Conservation (phyloP, 2,888 invertebrate species). For the Thecophora atra region DNA sequence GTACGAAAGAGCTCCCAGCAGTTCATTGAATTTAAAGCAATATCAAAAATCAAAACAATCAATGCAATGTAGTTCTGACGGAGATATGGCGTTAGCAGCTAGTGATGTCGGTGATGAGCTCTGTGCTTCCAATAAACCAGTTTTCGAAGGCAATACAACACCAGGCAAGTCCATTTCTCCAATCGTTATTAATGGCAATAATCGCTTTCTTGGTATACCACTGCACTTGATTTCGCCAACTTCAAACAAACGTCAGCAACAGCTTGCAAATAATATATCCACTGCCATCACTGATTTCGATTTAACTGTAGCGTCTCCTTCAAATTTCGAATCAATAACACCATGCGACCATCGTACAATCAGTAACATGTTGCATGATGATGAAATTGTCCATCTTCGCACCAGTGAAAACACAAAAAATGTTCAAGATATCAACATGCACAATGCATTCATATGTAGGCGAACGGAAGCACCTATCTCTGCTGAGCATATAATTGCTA, state of each 20-base stretch:
- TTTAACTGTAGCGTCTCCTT: slow-evolving; percentile 37
- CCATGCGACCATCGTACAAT: slow-evolving; percentile 65
- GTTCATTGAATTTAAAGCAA: slow-evolving; percentile 45
- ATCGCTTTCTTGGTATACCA: slow-evolving; percentile 9
- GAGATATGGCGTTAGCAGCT: slow-evolving; percentile 57
- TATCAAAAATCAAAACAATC: slow-evolving; percentile 42
- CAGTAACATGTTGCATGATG: slow-evolving; percentile 85
- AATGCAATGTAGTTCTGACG: slow-evolving; percentile 52
- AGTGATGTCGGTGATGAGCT: slow-evolving; percentile 52
- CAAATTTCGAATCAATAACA: slow-evolving; percentile 38
- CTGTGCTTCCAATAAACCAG: slow-evolving; percentile 27
- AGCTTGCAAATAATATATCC: slow-evolving; percentile 45
- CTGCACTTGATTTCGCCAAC: slow-evolving; percentile 4
- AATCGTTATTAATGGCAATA: slow-evolving; percentile 19
- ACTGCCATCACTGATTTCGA: slow-evolving; percentile 40
- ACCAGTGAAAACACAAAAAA: slow-evolving; percentile 70
- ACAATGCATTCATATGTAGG: slow-evolving; percentile 51
- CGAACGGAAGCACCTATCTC: slow-evolving; percentile 37
- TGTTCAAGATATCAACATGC: slow-evolving; percentile 52
- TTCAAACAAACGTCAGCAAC: slow-evolving; percentile 36
- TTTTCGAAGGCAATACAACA: slow-evolving; percentile 46
- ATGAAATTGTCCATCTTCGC: slow-evolving; percentile 87
- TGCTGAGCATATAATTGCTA: background rate
- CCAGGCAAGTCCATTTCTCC: slow-evolving; percentile 26
- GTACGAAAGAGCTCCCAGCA: slow-evolving; percentile 48